Evolutionary conservation across 1,140 invertebrate species (phyloP).

Genomic region (Maconellicoccus hirsutus): DNA sequence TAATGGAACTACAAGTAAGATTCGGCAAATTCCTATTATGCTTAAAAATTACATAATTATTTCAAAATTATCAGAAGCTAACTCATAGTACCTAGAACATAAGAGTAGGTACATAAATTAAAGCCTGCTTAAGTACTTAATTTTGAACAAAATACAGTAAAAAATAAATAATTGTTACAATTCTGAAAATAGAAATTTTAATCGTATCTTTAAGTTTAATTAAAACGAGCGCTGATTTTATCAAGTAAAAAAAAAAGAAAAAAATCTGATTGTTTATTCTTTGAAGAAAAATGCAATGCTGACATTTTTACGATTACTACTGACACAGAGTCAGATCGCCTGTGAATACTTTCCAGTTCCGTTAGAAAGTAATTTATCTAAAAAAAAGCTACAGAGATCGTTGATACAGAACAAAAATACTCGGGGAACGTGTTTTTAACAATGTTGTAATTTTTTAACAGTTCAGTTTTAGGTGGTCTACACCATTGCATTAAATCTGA

Average conservation of each 20-base stretch:
- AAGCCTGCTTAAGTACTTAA: too few relatives aligned
- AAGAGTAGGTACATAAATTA: too few relatives aligned
- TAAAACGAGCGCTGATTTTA: too few relatives aligned
- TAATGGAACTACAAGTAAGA: slow-evolving; percentile 45
- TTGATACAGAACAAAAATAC: neutral
- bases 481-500: neutral
- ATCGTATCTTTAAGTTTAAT: neutral
- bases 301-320: neutral
- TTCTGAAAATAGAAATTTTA: too few relatives aligned
- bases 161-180: too few relatives aligned
- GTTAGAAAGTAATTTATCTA: neutral
- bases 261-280: slow-evolving; percentile 5
- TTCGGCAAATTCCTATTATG: neutral
- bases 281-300: neutral
- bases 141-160: neutral
- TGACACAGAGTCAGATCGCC: slow-evolving; percentile 1
- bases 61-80: too few relatives aligned
- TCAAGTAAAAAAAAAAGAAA: neutral
- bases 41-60: neutral
- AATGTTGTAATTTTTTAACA: slow-evolving; percentile 5
- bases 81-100: too few relatives aligned
- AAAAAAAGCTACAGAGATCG: neutral
- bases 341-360: neutral
- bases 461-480: neutral
- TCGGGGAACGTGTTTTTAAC: neutral